A percentile compares a stretch with the other conserved stretches of the same genome.
phyloP scores from a whole-genome alignment of 2,797 vertebrate species.

The Anabas testudineus region DNA sequence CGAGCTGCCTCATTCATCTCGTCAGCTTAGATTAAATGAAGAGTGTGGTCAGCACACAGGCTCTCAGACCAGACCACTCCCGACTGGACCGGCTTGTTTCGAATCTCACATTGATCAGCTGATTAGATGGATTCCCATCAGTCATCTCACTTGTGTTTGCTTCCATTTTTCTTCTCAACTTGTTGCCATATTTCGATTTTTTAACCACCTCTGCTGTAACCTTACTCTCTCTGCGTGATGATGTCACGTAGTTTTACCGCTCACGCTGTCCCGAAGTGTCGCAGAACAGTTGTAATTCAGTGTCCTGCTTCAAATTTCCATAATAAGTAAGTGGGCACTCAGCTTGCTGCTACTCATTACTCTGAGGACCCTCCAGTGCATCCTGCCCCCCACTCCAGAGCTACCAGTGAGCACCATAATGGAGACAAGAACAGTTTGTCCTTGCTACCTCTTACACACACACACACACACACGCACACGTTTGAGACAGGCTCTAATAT shows the following conservation, averaged over 20 bases:
- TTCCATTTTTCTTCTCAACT: slow-evolving; percentile 24
- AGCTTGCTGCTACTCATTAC: slow-evolving; percentile 69
- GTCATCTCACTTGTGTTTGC: slow-evolving; percentile 46
- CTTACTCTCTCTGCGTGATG: slow-evolving; percentile 41
- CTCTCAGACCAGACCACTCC: slow-evolving; percentile 48
- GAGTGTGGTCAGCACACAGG: slow-evolving; percentile 52
- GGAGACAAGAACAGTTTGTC: slow-evolving; percentile 59
- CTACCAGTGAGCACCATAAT: slow-evolving; percentile 58
- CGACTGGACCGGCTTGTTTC: slow-evolving; percentile 26
- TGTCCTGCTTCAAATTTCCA: slow-evolving; percentile 62
- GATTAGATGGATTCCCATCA: slow-evolving; percentile 60
- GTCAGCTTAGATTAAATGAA: slow-evolving; percentile 66
- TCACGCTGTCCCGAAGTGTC: slow-evolving; percentile 45
- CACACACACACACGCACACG: slow-evolving; percentile 15
- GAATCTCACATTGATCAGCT: slow-evolving; percentile 66
- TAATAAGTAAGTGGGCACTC: slow-evolving; percentile 74
- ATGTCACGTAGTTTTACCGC: slow-evolving; percentile 56
- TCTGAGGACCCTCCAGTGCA: slow-evolving; percentile 73
- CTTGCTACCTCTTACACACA: slow-evolving; percentile 38
- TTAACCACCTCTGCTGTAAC: slow-evolving; percentile 31
- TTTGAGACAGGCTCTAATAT: slow-evolving; percentile 24
- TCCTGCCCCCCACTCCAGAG: slow-evolving; percentile 57
- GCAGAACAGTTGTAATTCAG: slow-evolving; percentile 63
- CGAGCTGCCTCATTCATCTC: slow-evolving; percentile 47
- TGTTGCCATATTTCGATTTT: too few relatives aligned